Base-by-base conservation (phyloP, 1,140 invertebrate species). In the Leucophenga varia region DNA sequence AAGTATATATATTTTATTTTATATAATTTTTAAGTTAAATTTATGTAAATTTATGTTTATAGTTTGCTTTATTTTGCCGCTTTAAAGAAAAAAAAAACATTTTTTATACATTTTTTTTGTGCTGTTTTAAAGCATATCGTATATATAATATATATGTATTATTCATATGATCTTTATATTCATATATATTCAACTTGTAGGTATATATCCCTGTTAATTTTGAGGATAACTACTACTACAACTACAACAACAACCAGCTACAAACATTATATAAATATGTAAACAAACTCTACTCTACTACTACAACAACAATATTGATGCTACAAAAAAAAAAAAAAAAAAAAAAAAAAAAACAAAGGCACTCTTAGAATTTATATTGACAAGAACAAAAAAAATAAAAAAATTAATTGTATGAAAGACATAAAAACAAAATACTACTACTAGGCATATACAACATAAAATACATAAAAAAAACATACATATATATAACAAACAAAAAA, bases 201-300 rank as follows among this genome's bases (percentile, higher is more conserved):
- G 72, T 54, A 72, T 74, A 64, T 74, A 74, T 63, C 72, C 72
- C 49, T 74, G 72, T 74, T 74, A 74, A 74, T 68, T 73, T 71
- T 64, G 67, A 71, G 70, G 71, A 70, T 64, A 54, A 56, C 41
- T 41, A 51, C 48, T 38, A 58, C 44, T 42, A 52, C 49, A 28
- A 36, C 61, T 50, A 52, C 53, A 51, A 59, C 59, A 32, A 59
- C 51, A 42, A 52, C 47, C 47, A 43, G 42, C 47, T 34, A 45
- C 48, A 47, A 49, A 44, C 47, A 30, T n/a, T n/a, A n/a, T n/a
- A n/a, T n/a, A n/a, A n/a, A n/a, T n/a, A n/a, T n/a, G n/a, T n/a
- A n/a, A n/a, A n/a, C n/a, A n/a, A n/a, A n/a, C n/a, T n/a, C n/a
- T n/a, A n/a, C n/a, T n/a, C n/a, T n/a, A n/a, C n/a, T n/a, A 49